phyloP scores from a whole-genome alignment of 2,113 vertebrate genomes.

The Desmodus rotundus region DNA sequence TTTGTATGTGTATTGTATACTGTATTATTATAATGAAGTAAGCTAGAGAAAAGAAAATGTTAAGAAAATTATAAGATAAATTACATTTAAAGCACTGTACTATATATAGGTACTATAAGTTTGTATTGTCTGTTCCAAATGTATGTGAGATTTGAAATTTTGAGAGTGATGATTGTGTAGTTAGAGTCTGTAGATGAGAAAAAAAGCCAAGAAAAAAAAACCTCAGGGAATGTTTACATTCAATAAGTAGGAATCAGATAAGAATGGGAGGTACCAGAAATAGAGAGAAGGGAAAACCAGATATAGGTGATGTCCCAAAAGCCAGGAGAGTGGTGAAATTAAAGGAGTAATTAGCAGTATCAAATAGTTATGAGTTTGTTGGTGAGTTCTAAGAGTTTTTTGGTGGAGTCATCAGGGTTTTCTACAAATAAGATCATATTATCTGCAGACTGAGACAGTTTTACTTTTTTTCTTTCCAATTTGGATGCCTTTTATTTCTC shows the following conservation, averaged over 20 bases:
- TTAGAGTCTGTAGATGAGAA: neutral
- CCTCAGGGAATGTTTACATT: neutral
- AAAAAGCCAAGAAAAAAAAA: neutral
- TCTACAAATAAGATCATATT: neutral
- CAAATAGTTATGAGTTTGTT: neutral
- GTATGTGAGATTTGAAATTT: conserved; percentile 13
- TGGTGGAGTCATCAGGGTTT: neutral
- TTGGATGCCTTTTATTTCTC: neutral
- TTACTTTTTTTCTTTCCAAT: neutral
- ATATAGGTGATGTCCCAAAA: neutral
- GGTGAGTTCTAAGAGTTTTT: neutral
- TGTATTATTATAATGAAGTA: neutral
- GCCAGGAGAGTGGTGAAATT: neutral
- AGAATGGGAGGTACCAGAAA: neutral
- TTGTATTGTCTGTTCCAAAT: neutral
- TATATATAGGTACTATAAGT: neutral
- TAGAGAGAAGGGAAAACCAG: neutral
- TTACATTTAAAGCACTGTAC: neutral
- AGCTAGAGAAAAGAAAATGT: neutral
- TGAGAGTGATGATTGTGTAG: neutral
- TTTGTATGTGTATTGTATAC: neutral
- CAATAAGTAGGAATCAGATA: neutral
- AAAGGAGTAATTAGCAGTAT: neutral
- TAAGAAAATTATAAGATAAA: neutral
- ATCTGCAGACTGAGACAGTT: neutral